These are phyloP conservation scores for Perdita meconis DNA, from an alignment of 2,888 invertebrate species.

Conservation along the genomic window DNA sequence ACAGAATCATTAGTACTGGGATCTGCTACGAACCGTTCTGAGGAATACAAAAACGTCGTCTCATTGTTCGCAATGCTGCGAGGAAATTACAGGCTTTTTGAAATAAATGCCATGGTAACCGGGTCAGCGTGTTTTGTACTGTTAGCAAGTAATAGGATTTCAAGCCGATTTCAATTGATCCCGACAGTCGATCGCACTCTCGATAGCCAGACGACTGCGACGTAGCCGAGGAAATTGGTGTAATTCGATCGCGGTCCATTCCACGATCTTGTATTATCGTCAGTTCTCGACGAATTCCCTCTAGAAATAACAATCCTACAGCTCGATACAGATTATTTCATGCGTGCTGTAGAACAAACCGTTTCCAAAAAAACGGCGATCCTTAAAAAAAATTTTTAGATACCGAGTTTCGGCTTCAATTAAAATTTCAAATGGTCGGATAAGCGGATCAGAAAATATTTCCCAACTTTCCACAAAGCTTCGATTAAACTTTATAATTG, in stretches of 20 bases:
- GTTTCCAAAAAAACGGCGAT: neutral
- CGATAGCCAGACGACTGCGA: conserved; percentile 48
- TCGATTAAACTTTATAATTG: too few relatives aligned
- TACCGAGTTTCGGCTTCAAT: too few relatives aligned
- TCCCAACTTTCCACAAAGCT: too few relatives aligned
- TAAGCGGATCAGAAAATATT: too few relatives aligned
- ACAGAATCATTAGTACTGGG: conserved; percentile 17
- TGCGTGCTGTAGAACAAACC: conserved; percentile 8
- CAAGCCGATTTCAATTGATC: conserved; percentile 59
- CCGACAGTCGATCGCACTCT: conserved; percentile 60
- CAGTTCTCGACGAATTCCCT: conserved; percentile 51
- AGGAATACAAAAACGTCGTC: conserved; percentile 3
- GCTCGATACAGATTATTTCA: conserved; percentile 43
- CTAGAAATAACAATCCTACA: conserved; percentile 50
- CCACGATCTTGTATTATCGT: conserved; percentile 55
- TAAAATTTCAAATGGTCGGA: too few relatives aligned
- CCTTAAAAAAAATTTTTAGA: neutral
- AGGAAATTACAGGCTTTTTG: conserved; percentile 31
- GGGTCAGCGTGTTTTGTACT: conserved; percentile 37
- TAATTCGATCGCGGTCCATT: conserved; percentile 61
- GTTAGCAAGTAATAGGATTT: conserved; percentile 50
- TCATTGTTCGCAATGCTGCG: conserved; percentile 21
- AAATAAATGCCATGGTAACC: conserved; percentile 51
- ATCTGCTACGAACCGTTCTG: conserved; percentile 14
- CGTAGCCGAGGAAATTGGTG: conserved; percentile 66